A percentile compares a stretch with the other conserved stretches of the same genome.
These are phyloP conservation scores for Cheilosia grossa DNA, from an alignment of 2,888 invertebrate species.

Conservation along the genomic window DNA sequence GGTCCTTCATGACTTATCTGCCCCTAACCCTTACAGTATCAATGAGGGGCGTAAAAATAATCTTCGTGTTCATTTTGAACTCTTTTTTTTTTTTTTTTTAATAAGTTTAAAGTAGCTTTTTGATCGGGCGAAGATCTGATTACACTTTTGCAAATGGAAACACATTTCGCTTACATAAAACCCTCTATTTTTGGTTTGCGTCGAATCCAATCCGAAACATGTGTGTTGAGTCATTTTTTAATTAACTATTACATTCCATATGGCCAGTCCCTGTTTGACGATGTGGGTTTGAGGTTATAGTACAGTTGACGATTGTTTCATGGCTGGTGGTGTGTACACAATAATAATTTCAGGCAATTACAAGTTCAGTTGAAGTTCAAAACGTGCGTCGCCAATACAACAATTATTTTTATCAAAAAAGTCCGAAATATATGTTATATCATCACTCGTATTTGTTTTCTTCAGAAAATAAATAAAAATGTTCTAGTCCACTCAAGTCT, in stretches of 20 bases:
- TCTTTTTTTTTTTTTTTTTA: too few relatives aligned
- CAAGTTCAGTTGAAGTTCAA: neutral
- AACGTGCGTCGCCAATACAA: neutral
- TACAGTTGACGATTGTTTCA: neutral
- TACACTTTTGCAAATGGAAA: neutral
- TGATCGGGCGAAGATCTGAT: neutral
- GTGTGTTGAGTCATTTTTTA: conserved; percentile 4
- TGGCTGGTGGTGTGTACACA: neutral
- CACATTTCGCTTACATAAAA: neutral
- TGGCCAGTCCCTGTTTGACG: neutral
- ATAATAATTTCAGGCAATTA: neutral
- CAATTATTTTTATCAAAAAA: neutral
- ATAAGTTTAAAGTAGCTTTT: neutral
- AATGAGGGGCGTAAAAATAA: too few relatives aligned
- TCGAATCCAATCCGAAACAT: neutral
- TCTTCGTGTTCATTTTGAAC: too few relatives aligned
- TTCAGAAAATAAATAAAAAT: neutral
- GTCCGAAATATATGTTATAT: neutral
- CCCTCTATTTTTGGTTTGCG: neutral
- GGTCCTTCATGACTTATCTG: too few relatives aligned
- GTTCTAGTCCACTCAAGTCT: neutral
- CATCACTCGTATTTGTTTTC: neutral
- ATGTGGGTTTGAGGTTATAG: neutral
- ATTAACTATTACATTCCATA: neutral
- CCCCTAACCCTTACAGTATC: too few relatives aligned